Base-by-base conservation (phyloP, 1,140 invertebrate species). In the Stegodyphus mimosarum region DNA sequence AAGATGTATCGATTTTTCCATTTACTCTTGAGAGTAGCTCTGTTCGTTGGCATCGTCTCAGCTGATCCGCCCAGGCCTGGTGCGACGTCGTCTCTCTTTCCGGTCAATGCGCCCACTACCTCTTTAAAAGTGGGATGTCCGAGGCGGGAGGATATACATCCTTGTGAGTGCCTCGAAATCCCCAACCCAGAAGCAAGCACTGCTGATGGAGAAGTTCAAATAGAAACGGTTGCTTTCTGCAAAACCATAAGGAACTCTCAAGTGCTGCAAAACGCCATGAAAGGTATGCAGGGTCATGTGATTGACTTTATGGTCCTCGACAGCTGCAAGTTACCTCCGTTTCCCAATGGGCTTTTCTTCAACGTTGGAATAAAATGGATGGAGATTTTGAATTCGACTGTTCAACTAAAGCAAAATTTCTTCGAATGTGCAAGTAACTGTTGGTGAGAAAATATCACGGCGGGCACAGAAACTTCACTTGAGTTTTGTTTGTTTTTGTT, bases 251-350 rank as follows among this genome's bases (percentile, higher is more conserved):
- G 86, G 13, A 88, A 86, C 64, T 67, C 70, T 6, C 73, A 88
- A 64, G 73, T 75, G 2, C 67, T 88, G 50, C 83, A 87, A 49
- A 86, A 86, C 60, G 83, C 88, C 18, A 87, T 88, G 63, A 87
- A 87, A 50, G 88, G 87, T 7, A 87, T 88, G 80, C 85, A 87
- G 64, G 83, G 86, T 5, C 87, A 88, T 70, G 66, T 86, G 33
- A 86, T 88, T 18, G 87, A 87, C 66, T 87, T 87, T 66, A 83
- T 88, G 63, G 88, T 88, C n/a, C 60, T 88, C 5, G 88, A 88
- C 53, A 80, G 85, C 15, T 88, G 88, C 83, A 87, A 87, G 74
- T 18, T 88, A 52, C 88, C 87, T 0, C 87, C 87, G 51, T 88
- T 88, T 70, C 88, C 88, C 9, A 88, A 88, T 53, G 87, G 86